These are phyloP conservation scores for Epizoanthus ramosus DNA, from an alignment of 92 coral and sea anemone genomes.

Conservation along the genomic window DNA sequence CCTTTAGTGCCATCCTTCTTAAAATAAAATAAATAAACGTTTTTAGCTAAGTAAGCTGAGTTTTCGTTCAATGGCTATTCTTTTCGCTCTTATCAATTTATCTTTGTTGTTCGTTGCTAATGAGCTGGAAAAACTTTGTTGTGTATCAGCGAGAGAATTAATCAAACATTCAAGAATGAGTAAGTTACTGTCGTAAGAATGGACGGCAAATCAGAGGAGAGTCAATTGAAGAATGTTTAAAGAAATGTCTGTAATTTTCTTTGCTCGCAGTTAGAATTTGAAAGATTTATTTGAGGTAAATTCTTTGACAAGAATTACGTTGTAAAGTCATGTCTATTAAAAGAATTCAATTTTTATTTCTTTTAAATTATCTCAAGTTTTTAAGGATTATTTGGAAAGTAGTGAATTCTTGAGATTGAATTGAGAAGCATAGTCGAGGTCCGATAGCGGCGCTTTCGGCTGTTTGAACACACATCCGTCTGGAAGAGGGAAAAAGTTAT, in stretches of 20 bases:
- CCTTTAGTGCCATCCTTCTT: too few relatives aligned
- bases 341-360: neutral
- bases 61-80: conserved; percentile 20
- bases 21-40: too few relatives aligned
- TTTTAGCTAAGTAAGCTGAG: neutral
- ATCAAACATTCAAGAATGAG: conserved; percentile 12
- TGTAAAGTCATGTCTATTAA: neutral
- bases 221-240: neutral
- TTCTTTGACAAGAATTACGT: conserved; percentile 2
- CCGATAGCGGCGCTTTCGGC: neutral
- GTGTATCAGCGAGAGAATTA: conserved; percentile 32
- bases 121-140: conserved; percentile 25
- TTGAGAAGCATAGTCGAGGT: neutral
- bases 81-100: conserved; percentile 22
- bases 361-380: neutral
- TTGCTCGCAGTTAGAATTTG: neutral
- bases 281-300: neutral
- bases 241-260: conserved; percentile 5
- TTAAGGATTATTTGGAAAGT: neutral
- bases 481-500: conserved; percentile 16
- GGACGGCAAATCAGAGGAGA: neutral
- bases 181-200: neutral
- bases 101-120: conserved; percentile 32
- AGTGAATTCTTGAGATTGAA: neutral
- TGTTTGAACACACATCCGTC: neutral